phyloP scores from a whole-genome alignment of 2,888 invertebrate genomes.

The Fragum fragum region DNA sequence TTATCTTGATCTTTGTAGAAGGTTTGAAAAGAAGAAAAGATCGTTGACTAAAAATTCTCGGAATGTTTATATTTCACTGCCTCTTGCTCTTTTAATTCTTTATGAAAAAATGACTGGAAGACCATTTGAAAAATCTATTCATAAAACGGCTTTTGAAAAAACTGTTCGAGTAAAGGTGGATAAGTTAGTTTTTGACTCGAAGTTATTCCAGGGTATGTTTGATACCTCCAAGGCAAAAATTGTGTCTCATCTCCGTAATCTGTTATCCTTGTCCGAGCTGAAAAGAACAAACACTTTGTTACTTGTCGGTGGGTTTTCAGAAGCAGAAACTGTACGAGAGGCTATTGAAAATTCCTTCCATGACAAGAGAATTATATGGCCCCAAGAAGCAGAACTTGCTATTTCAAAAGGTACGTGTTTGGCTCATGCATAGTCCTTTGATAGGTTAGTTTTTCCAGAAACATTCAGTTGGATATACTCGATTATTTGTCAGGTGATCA shows the following conservation, averaged over 20 bases:
- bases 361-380: slow-evolving; percentile 25
- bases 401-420: slow-evolving; percentile 38
- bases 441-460: too few relatives aligned
- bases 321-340: neutral
- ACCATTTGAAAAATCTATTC: too few relatives aligned
- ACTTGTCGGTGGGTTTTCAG: slow-evolving; percentile 24
- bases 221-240: too few relatives aligned
- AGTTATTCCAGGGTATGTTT: too few relatives aligned
- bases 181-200: too few relatives aligned
- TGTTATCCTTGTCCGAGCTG: too few relatives aligned
- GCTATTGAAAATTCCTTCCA: slow-evolving; percentile 17
- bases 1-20: slow-evolving; percentile 9
- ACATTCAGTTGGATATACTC: too few relatives aligned
- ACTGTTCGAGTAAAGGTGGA: too few relatives aligned
- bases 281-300: neutral
- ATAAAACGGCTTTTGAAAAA: too few relatives aligned
- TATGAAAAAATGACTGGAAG: neutral
- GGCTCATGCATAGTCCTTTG: too few relatives aligned
- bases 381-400: slow-evolving; percentile 34
- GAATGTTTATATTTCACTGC: slow-evolving; percentile 11
- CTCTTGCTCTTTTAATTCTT: neutral
- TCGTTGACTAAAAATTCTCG: neutral
- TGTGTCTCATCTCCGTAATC: too few relatives aligned
- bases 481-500: too few relatives aligned
- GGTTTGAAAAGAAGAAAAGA: slow-evolving; percentile 37